Evolutionary conservation across 2,888 invertebrate genomes (phyloP), one percentile per base, ranked within the genome.

Genomic region (Temnothorax rugatulus): DNA sequence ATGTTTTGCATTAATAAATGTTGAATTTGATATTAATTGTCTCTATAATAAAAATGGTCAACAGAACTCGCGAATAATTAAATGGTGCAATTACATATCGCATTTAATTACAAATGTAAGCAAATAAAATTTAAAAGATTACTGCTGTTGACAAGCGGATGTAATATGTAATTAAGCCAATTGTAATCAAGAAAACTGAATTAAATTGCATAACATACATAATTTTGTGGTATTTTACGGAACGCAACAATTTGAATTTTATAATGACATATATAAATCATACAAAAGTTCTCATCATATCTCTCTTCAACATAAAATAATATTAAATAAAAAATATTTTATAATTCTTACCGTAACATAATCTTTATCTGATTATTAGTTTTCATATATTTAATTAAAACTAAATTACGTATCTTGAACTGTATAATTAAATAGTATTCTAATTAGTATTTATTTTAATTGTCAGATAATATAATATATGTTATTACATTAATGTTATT

Each of bases 61-160:
- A 18, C 41, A 29, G 7, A 21, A n/a, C 44, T 29, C n/a, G 4
- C 25, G 0, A 54, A 44, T 29, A 34, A 66, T 66, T 66, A 66
- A 66, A 66, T 15, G 13, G 2, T 18, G 2, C 57, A 79, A 79
- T 79, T 79, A 54, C 54, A 44, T 77, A 13, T 79, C 8, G 44
- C 7, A 11, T 18, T 13, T 57, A 44, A 79, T 79, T 44, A 34
- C 18, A n/a, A 79, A 69, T 57, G 11, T 15, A 57, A 13, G 15
- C n/a, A 69, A 76, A 59, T 79, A 57, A 79, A 79, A 68, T 38
- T 47, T 18, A 73, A 13, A 57, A 73, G 73, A 21, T 54, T 66
- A 15, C 13, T 47, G 15, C 9, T 54, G 41, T 54, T 54, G 44
- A 59, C 44, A 57, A 34, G 44, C 73, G 5, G 15, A 59, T 18